phyloP scores from a whole-genome alignment of 30 jellyfish, hydroid and myxozoan genomes.

The Aurelia sp. region DNA sequence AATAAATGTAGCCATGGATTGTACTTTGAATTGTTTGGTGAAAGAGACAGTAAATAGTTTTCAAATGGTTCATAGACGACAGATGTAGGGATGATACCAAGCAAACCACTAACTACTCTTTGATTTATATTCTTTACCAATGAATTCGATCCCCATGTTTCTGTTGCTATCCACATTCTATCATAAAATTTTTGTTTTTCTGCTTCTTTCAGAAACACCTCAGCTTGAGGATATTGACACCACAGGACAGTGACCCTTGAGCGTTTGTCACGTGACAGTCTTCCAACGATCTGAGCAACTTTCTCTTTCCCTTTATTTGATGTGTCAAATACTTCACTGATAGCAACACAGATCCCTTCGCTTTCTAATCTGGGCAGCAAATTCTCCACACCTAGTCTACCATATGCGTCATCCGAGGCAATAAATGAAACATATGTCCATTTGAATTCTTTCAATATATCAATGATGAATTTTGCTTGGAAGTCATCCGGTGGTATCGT shows the following conservation, averaged over 20 bases:
- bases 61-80: constrained; percentile 81
- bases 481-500: constrained; percentile 96
- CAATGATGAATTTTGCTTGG: constrained; percentile 91
- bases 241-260: constrained; percentile 89
- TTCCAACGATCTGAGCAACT: constrained; percentile 54
- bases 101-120: constrained; percentile 92
- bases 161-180: constrained; percentile 99
- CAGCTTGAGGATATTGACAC: constrained; percentile 98
- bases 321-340: constrained; percentile 83
- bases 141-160: constrained; percentile 85
- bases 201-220: constrained; percentile 78
- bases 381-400: constrained; percentile 91
- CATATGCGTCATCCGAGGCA: constrained; percentile 98
- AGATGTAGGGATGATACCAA: constrained; percentile 92
- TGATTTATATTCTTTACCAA: constrained; percentile 65
- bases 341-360: constrained; percentile 83
- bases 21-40: constrained; percentile 68
- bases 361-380: constrained; percentile 80
- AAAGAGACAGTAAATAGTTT: constrained; percentile 20
- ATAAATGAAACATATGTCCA: constrained; percentile 95
- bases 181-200: constrained; percentile 61
- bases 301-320: constrained; percentile 67
- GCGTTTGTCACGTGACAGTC: constrained; percentile 57
- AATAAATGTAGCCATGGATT: constrained; percentile 94
- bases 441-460: constrained; percentile 55